These are phyloP conservation scores for Muscicapa striata DNA, from an alignment of 2,797 vertebrate genomes.

Conservation along the genomic window DNA sequence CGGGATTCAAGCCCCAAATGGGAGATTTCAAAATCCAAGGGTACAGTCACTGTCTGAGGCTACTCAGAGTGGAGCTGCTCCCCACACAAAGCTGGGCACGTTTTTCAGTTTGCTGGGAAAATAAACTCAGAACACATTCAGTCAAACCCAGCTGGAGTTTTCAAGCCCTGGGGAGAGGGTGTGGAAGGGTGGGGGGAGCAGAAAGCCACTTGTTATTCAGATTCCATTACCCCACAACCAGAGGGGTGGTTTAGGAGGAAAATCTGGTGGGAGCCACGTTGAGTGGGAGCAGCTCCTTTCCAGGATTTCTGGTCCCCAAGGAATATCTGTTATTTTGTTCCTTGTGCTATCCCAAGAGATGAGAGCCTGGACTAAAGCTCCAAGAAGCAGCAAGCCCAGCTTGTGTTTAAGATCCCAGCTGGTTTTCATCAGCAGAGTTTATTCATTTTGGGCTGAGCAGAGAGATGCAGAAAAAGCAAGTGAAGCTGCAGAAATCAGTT, in stretches of 20 bases:
- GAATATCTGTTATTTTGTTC: neutral
- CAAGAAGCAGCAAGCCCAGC: neutral
- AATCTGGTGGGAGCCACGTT: neutral
- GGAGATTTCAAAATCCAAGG: neutral
- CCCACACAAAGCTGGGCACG: neutral
- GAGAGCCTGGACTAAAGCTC: neutral
- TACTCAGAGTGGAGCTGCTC: neutral
- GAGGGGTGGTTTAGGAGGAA: neutral
- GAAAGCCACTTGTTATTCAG: neutral
- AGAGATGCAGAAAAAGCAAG: neutral
- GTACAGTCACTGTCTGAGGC: neutral
- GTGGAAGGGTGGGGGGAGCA: neutral
- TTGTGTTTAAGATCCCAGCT: neutral
- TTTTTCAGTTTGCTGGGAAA: neutral
- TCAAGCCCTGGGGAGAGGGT: too few species aligned
- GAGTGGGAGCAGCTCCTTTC: fast-evolving
- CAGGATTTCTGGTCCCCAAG: neutral
- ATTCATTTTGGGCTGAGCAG: neutral
- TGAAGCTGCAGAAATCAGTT: neutral
- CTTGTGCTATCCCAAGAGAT: neutral
- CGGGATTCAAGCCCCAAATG: fast-evolving
- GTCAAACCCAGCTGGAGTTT: neutral
- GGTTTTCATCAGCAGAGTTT: neutral
- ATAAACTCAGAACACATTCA: neutral
- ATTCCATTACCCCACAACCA: neutral